Conservation (phyloP, 2,888 invertebrate genomes). For the Acanthococcus lagerstroemiae region DNA sequence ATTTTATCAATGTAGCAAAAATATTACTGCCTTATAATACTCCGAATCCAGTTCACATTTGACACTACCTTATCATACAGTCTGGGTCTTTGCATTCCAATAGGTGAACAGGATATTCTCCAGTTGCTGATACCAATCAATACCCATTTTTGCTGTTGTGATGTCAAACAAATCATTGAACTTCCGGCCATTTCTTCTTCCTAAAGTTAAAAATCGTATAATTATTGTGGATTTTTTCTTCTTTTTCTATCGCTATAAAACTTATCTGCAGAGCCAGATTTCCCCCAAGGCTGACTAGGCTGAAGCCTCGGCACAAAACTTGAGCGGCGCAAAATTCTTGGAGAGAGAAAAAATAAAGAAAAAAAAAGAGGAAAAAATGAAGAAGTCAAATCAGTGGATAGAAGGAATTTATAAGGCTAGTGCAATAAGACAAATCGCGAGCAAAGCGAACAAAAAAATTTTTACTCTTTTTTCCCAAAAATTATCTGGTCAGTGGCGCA, state of each 20-base stretch:
- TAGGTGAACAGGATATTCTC: constrained; percentile 69
- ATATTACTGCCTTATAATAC: constrained; percentile 58
- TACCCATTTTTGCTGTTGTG: constrained; percentile 63
- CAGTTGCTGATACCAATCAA: constrained; percentile 71
- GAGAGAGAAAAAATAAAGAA: not conserved
- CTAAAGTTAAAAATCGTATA: constrained; percentile 43
- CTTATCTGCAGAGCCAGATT: no score
- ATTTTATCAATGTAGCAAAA: no score
- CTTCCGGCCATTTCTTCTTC: constrained; percentile 82
- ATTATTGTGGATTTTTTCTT: not conserved
- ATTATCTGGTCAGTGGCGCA: no score
- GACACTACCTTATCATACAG: constrained; percentile 74
- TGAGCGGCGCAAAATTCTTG: no score
- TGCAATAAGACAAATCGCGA: no score
- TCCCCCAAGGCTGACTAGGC: no score
- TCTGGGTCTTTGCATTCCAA: constrained; percentile 62
- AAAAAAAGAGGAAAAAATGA: not conserved
- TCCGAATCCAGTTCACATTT: constrained; percentile 74
- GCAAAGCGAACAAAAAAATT: no score
- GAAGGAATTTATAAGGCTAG: no score
- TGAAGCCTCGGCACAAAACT: no score
- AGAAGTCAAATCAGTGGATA: no score
- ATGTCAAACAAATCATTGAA: constrained; percentile 69
- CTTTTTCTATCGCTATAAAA: no score
- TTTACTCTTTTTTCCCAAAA: no score